Conservation (phyloP, 1,140 invertebrate species). For the Nasonia longicornis region DNA sequence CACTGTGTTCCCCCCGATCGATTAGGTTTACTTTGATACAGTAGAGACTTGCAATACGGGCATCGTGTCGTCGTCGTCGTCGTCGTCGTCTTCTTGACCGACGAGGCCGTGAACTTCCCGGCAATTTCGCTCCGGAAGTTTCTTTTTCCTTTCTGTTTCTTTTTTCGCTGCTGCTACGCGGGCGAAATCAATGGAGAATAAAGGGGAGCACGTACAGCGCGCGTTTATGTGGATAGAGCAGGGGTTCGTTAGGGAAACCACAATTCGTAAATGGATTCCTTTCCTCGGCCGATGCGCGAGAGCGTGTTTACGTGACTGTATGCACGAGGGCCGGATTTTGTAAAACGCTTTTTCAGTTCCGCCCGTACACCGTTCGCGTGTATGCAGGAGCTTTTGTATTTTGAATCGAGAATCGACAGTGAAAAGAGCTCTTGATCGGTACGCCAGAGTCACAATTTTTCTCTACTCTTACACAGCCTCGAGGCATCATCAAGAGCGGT, state of each 20-base stretch:
- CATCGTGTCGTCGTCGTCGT: not conserved
- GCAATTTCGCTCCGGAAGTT: conserved; percentile 10
- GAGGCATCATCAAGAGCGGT: too few relatives aligned
- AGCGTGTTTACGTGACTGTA: not conserved
- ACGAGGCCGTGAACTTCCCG: conserved; percentile 35
- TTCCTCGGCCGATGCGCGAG: not conserved
- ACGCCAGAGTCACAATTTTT: too few relatives aligned
- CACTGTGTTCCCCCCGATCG: conserved; percentile 41
- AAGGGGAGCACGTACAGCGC: not conserved
- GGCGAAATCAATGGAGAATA: conserved; percentile 37
- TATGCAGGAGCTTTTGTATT: too few relatives aligned
- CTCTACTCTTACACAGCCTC: too few relatives aligned
- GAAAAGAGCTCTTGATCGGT: too few relatives aligned
- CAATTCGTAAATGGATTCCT: conserved; percentile 33
- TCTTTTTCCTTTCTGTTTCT: not conserved
- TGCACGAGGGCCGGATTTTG: too few relatives aligned
- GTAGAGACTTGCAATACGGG: conserved; percentile 49
- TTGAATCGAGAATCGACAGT: too few relatives aligned
- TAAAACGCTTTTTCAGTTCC: too few relatives aligned
- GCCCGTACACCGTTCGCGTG: too few relatives aligned
- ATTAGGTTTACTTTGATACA: conserved; percentile 52
- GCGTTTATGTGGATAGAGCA: not conserved
- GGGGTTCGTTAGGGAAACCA: conserved; percentile 30
- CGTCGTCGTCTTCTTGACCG: conserved; percentile 8
- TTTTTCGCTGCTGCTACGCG: not conserved